Evolutionary conservation across 2,797 vertebrate species (phyloP), one percentile per base, ranked within the genome.

Genomic region (Pseudocheirus occidentalis): DNA sequence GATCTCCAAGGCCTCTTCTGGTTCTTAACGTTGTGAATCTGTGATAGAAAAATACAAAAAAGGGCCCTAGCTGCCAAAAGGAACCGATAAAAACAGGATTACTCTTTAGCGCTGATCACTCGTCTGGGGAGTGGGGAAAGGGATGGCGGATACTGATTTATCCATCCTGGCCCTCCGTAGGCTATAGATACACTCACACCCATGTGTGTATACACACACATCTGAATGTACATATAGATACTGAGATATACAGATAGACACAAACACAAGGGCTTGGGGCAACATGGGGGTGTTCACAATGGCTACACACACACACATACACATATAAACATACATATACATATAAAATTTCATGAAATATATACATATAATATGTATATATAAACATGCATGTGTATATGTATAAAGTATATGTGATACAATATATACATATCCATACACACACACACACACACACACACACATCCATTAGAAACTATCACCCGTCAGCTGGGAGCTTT

Each of bases 171-270:
- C 59, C 31, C 31, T 62, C 27, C 5, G 14, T 66, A 66, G 18
- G 62, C 1, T 29, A 59, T 31, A 59, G 10, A 59, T 59, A 31
- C 7, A 29, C 14, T 14, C 1, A 12, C 5, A 31, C 4, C n/a
- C 2, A 18, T 0, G 0, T 18, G 18, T 6, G 2, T 1, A n/a
- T 13, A n/a, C 1, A 14, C 1, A n/a, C 5, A 66, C 5, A 18
- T n/a, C 52, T 52, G 52, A 52, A 31, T 62, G 14, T 34, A 10
- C 4, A 66, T 1, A 16, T 16, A n/a, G 4, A 62, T 62, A 62
- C 0, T 34, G 58, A 62, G 12, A 31, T 5, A 34, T 14, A 34
- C 14, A 62, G 13, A n/a, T 66, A 16, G 16, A n/a, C 5, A 4
- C n/a, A 5, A 59, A n/a, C 14, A 66, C 62, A 66, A 66, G 14